Evolutionary conservation across 2,113 vertebrate species (phyloP).

Genomic region (Propithecus coquereli): DNA sequence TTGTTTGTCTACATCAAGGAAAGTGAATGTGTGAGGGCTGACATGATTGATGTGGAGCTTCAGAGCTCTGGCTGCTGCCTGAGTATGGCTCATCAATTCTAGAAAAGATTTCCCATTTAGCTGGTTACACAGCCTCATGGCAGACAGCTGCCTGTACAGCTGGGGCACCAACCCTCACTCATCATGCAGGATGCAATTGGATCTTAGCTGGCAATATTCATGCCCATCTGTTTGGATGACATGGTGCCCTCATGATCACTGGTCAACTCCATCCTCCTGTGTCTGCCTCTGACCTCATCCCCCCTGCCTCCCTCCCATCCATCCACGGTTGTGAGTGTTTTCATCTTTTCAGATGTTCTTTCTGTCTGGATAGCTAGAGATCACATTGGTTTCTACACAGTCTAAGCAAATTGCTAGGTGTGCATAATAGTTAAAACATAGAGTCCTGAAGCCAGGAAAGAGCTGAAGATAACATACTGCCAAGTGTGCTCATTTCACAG

Average conservation of each 20-base stretch:
- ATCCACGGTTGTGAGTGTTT: not conserved
- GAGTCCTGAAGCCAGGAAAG: not conserved
- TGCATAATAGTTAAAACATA: not conserved
- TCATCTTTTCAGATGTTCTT: not conserved
- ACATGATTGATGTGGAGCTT: slow-evolving; percentile 12
- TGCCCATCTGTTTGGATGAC: slow-evolving; percentile 58
- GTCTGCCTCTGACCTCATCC: not conserved
- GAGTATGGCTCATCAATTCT: slow-evolving; percentile 56
- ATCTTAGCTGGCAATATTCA: slow-evolving; percentile 47
- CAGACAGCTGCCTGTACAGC: slow-evolving; percentile 66
- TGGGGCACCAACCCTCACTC: slow-evolving; percentile 28
- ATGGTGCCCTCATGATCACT: not conserved
- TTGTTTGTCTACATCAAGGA: slow-evolving; percentile 39
- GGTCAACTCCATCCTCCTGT: not conserved
- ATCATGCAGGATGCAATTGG: not conserved
- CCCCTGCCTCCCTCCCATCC: not conserved
- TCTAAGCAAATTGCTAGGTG: not conserved
- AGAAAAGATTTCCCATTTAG: slow-evolving; percentile 48
- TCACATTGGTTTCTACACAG: not conserved
- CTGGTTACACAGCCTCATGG: slow-evolving; percentile 43
- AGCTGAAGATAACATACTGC: not conserved
- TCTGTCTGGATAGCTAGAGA: not conserved
- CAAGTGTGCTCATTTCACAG: not conserved
- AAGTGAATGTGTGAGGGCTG: not conserved
- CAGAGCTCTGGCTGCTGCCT: slow-evolving; percentile 43